A percentile compares a stretch with the other conserved stretches of the same genome.
Evolutionary conservation across 2,113 vertebrate genomes (phyloP).

Genomic region (Gobio gobio): DNA sequence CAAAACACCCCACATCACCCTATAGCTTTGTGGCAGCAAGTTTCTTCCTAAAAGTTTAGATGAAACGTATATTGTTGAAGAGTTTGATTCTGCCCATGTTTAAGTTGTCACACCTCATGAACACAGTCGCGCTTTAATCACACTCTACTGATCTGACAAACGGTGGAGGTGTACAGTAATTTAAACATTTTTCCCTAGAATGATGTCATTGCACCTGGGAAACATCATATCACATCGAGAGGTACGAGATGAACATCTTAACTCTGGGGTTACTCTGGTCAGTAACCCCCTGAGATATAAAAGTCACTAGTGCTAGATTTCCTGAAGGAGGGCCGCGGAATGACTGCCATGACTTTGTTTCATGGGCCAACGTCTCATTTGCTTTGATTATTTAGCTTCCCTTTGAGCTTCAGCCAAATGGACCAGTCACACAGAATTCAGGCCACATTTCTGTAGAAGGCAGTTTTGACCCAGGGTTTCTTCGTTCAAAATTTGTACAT

Average conservation of each 20-base stretch:
- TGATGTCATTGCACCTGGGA: conserved; percentile 23
- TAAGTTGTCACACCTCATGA: background rate
- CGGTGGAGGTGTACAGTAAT: background rate
- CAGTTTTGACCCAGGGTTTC: conserved; percentile 30
- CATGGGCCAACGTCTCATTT: conserved; percentile 36
- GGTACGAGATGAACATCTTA: conserved; percentile 50
- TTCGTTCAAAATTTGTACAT: conserved; percentile 39
- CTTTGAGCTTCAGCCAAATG: conserved; percentile 51
- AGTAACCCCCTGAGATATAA: conserved; percentile 50
- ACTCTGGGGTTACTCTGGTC: conserved; percentile 11
- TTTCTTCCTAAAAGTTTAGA: background rate
- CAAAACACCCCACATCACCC: no score
- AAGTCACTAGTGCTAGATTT: conserved; percentile 64
- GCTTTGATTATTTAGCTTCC: conserved; percentile 51
- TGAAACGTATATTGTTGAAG: background rate
- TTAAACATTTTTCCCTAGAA: background rate
- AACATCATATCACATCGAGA: conserved; percentile 18
- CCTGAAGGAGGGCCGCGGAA: conserved; percentile 50
- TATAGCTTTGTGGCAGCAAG: background rate
- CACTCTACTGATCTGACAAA: background rate
- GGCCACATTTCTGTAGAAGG: conserved; percentile 28
- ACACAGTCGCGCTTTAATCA: background rate
- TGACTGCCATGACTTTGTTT: conserved; percentile 51
- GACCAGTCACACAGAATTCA: conserved; percentile 32
- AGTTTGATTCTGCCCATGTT: background rate